A percentile compares a stretch with the other conserved stretches of the same genome.
These are phyloP conservation scores for Apotomis betuletana DNA, from an alignment of 2,888 invertebrate genomes.

Conservation along the genomic window DNA sequence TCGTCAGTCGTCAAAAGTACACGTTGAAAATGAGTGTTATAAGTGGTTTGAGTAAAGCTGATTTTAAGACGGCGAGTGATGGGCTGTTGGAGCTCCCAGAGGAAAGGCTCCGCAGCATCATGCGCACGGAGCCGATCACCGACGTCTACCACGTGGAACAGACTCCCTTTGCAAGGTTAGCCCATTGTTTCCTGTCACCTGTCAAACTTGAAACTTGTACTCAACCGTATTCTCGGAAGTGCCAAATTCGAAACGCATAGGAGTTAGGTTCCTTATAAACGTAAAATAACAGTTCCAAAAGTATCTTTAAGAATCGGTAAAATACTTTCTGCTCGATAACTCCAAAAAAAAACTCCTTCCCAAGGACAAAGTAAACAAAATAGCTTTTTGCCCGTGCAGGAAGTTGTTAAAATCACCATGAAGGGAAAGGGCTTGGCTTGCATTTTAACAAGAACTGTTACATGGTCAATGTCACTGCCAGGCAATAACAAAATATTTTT, in stretches of 20 bases:
- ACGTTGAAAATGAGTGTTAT: slow-evolving; percentile 82
- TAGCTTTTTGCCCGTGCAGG: slow-evolving; percentile 35
- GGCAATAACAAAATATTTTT: slow-evolving; percentile 30
- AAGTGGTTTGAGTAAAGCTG: slow-evolving; percentile 82
- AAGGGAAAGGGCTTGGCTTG: slow-evolving; percentile 40
- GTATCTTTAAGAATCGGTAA: slow-evolving; percentile 11
- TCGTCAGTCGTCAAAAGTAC: slow-evolving; percentile 72
- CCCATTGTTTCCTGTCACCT: slow-evolving; percentile 44
- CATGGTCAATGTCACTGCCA: slow-evolving; percentile 39
- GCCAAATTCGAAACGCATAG: slow-evolving; percentile 25
- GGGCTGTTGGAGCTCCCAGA: slow-evolving; percentile 89
- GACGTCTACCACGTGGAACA: slow-evolving; percentile 91
- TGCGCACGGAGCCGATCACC: slow-evolving; percentile 89
- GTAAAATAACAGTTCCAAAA: slow-evolving; percentile 30
- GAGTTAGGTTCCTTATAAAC: slow-evolving; percentile 19
- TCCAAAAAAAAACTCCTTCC: slow-evolving; percentile 29
- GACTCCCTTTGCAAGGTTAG: slow-evolving; percentile 93
- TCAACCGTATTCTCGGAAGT: slow-evolving; percentile 28
- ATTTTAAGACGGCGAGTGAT: slow-evolving; percentile 85
- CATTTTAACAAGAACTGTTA: slow-evolving; percentile 41
- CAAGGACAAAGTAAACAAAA: slow-evolving; percentile 39
- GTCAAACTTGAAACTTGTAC: slow-evolving; percentile 41
- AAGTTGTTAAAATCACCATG: slow-evolving; percentile 42
- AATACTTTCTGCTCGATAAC: slow-evolving; percentile 32
- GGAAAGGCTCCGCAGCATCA: slow-evolving; percentile 86